Evolutionary conservation across 2,888 invertebrate genomes (phyloP).

Genomic region (Iphiclides podalirius): DNA sequence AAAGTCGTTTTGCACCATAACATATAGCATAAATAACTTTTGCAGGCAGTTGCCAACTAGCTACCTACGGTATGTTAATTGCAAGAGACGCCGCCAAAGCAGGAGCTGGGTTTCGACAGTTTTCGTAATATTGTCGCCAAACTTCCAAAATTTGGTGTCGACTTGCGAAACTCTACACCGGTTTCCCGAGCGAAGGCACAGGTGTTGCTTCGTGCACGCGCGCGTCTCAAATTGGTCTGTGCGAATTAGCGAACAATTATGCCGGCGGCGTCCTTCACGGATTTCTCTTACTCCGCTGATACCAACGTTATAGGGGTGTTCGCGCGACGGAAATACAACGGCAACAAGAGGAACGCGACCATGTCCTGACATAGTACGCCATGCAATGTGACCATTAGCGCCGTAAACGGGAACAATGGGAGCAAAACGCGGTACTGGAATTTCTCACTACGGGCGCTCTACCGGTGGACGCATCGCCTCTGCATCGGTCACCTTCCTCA

Average conservation of each 20-base stretch:
- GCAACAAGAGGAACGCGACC: slow-evolving; percentile 45
- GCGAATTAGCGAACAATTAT: slow-evolving; percentile 26
- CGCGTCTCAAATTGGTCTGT: slow-evolving; percentile 10
- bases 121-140: slow-evolving; percentile 70
- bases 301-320: slow-evolving; percentile 33
- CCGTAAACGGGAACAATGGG: slow-evolving; percentile 54
- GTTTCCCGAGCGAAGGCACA: slow-evolving; percentile 46
- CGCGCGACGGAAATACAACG: slow-evolving; percentile 51
- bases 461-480: too few species aligned
- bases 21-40: too few species aligned
- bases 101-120: slow-evolving; percentile 42
- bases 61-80: slow-evolving; percentile 16
- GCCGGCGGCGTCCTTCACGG: slow-evolving; percentile 24
- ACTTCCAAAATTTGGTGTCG: slow-evolving; percentile 72
- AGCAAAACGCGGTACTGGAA: slow-evolving; percentile 58
- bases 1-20: too few species aligned
- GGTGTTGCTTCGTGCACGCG: too few species aligned
- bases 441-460: slow-evolving; percentile 52
- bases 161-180: slow-evolving; percentile 71
- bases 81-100: slow-evolving; percentile 18
- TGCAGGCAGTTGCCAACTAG: too few species aligned
- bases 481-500: too few species aligned
- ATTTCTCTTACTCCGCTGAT: neutral
- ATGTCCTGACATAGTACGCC: slow-evolving; percentile 57
- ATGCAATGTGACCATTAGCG: slow-evolving; percentile 74